Evolutionary conservation across 2,797 vertebrate genomes (phyloP).

Genomic region (Intellagama lesueurii): DNA sequence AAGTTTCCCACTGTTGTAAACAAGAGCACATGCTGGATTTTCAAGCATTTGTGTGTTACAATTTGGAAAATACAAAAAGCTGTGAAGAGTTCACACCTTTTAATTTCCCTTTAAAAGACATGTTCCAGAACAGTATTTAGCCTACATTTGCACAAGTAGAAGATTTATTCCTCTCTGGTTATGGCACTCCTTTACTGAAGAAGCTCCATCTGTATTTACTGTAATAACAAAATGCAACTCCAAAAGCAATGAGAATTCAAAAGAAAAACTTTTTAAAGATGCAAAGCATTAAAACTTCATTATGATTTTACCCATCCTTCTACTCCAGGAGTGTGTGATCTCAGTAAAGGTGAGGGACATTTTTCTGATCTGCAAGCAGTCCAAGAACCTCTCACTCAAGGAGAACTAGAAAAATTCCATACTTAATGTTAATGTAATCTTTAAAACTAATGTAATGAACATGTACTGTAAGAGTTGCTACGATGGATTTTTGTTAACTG

Average conservation of each 20-base stretch:
- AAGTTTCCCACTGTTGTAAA: conserved; percentile 15
- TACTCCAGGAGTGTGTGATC: no score
- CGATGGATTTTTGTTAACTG: no score
- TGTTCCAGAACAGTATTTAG: neutral
- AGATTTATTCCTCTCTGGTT: neutral
- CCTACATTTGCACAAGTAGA: neutral
- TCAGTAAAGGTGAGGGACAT: no score
- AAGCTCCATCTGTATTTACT: conserved; percentile 29
- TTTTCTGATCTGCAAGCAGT: no score
- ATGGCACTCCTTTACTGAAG: neutral
- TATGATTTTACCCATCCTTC: neutral
- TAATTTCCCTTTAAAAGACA: neutral
- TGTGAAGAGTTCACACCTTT: neutral
- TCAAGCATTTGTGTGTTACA: neutral
- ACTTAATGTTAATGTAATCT: no score
- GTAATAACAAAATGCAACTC: neutral
- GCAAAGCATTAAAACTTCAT: neutral
- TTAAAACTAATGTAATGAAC: no score
- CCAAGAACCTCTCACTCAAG: no score
- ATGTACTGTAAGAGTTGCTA: no score
- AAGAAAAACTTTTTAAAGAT: neutral
- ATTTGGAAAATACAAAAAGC: neutral
- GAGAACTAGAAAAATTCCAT: no score
- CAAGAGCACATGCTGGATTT: conserved; percentile 15
- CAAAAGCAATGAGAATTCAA: neutral